phyloP scores from a whole-genome alignment of 2,888 invertebrate species.

The Labia minor region DNA sequence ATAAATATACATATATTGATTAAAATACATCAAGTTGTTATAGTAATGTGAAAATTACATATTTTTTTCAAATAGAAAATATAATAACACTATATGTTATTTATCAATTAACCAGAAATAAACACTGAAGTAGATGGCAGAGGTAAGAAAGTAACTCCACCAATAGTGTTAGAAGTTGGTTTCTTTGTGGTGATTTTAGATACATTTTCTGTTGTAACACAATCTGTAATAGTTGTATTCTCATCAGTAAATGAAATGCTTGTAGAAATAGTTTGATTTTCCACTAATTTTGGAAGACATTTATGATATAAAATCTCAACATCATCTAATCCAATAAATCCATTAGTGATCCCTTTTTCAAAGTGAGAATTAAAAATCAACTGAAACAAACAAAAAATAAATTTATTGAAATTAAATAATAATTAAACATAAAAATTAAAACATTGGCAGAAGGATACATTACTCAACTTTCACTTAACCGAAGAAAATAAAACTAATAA shows the following conservation, averaged over 20 bases:
- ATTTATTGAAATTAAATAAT: too few relatives aligned
- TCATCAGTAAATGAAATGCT: not conserved
- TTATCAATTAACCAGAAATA: too few relatives aligned
- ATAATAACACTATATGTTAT: too few relatives aligned
- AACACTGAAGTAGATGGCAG: not conserved
- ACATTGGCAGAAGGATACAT: too few relatives aligned
- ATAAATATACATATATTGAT: too few relatives aligned
- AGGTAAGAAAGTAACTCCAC: not conserved
- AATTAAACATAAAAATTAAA: not conserved
- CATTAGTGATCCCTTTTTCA: constrained; percentile 24
- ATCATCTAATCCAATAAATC: constrained; percentile 29
- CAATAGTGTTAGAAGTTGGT: not conserved
- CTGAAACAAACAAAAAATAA: constrained; percentile 25
- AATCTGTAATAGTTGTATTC: not conserved
- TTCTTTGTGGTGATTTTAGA: not conserved
- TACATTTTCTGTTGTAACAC: not conserved
- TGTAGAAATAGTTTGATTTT: not conserved
- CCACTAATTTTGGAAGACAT: constrained; percentile 15
- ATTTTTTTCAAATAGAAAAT: too few relatives aligned
- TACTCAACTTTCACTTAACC: too few relatives aligned
- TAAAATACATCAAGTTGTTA: too few relatives aligned
- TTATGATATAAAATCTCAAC: constrained; percentile 27
- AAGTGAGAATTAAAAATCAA: constrained; percentile 29
- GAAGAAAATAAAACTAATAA: too few relatives aligned
- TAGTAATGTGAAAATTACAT: too few relatives aligned